Percentiles rank a stretch among this genome's conserved stretches.
Conservation (phyloP, 2,113 vertebrate species). For the Erinaceus europaeus region DNA sequence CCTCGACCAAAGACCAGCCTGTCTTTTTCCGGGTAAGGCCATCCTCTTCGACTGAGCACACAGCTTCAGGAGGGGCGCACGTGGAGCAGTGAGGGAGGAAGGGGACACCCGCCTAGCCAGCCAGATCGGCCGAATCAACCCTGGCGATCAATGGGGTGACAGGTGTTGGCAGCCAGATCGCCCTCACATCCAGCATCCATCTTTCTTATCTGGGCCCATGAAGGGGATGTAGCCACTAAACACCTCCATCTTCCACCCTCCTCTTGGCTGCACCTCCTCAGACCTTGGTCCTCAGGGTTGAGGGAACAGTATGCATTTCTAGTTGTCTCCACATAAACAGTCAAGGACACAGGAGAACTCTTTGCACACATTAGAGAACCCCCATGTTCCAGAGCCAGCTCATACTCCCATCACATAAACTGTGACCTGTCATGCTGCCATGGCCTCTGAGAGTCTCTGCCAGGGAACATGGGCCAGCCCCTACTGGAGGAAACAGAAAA, state of each 20-base stretch:
- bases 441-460: not conserved
- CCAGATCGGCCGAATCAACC: too few relatives aligned
- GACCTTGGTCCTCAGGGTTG: not conserved
- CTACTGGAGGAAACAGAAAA: not conserved
- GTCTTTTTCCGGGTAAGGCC: too few relatives aligned
- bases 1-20: too few relatives aligned
- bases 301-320: not conserved
- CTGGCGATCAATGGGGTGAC: too few relatives aligned
- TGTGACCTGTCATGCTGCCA: not conserved
- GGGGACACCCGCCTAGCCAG: too few relatives aligned
- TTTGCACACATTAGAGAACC: not conserved
- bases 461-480: not conserved
- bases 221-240: not conserved
- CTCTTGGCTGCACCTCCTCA: not conserved
- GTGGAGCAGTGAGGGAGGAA: too few relatives aligned
- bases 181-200: too few relatives aligned
- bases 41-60: too few relatives aligned
- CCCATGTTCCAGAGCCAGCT: not conserved
- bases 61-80: too few relatives aligned
- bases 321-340: not conserved
- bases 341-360: not conserved
- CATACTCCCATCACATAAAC: not conserved
- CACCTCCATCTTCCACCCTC: not conserved
- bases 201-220: too few relatives aligned
- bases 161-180: too few relatives aligned